A percentile compares a stretch with the other conserved stretches of the same genome.
phyloP scores from a whole-genome alignment of 1,140 invertebrate species.

The Diploscapter pachys region DNA sequence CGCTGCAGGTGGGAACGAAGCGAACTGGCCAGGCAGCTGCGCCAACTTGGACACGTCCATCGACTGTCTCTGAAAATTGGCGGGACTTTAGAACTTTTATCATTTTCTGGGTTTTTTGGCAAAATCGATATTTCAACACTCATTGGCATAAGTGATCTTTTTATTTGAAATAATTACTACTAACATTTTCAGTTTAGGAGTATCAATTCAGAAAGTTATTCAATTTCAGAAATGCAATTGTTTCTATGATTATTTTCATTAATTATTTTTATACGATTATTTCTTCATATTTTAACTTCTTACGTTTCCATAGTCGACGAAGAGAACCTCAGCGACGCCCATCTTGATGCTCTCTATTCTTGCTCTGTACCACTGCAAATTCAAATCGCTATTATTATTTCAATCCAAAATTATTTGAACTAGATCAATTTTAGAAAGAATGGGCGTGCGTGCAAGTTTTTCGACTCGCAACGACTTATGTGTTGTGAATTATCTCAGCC shows the following conservation, averaged over 20 bases:
- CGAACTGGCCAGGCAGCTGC: conserved; percentile 71
- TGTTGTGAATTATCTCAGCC: no score
- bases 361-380: conserved; percentile 77
- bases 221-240: no score
- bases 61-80: conserved; percentile 61
- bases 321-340: conserved; percentile 71
- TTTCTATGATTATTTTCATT: no score
- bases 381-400: no score
- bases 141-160: conserved; percentile 18
- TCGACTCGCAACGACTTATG: no score
- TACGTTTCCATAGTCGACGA: conserved; percentile 92
- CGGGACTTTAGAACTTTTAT: conserved; percentile 4
- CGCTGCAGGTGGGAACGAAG: conserved; percentile 74
- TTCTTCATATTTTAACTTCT: conserved; percentile 41
- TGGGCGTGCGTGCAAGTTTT: no score
- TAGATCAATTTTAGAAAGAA: no score
- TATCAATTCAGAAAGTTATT: no score
- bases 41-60: conserved; percentile 63
- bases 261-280: no score
- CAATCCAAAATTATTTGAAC: no score
- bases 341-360: conserved; percentile 81
- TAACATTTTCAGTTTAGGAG: no score
- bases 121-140: neutral
- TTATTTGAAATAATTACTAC: neutral
- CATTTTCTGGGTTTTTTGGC: no score